A percentile compares a stretch with the other conserved stretches of the same genome.
phyloP scores from a whole-genome alignment of 2,888 invertebrate genomes.

The Phaedon cochleariae region DNA sequence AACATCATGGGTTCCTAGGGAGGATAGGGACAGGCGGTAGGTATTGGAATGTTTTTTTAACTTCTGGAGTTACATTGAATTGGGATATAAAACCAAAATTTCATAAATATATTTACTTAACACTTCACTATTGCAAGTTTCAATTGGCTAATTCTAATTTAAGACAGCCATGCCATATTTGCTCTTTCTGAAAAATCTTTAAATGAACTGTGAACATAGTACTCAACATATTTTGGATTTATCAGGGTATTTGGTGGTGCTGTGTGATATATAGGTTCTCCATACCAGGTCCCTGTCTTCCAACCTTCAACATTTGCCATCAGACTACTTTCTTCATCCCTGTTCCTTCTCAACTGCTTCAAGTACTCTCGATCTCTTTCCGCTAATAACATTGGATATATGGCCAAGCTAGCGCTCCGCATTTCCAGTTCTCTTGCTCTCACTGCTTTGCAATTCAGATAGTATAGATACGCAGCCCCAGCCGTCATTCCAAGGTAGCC shows the following conservation, averaged over 20 bases:
- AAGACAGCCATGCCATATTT: slow-evolving; percentile 64
- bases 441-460: slow-evolving; percentile 65
- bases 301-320: slow-evolving; percentile 93
- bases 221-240: slow-evolving; percentile 74
- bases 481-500: slow-evolving; percentile 69
- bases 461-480: slow-evolving; percentile 68
- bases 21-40: too few relatives aligned
- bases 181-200: slow-evolving; percentile 66
- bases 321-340: slow-evolving; percentile 84
- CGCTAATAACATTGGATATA: slow-evolving; percentile 80
- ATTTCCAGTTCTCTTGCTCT: slow-evolving; percentile 74
- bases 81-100: too few relatives aligned
- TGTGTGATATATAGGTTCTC: slow-evolving; percentile 82
- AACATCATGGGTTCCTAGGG: too few relatives aligned
- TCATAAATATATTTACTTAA: too few relatives aligned
- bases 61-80: too few relatives aligned
- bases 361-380: slow-evolving; percentile 86
- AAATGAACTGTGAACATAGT: slow-evolving; percentile 72
- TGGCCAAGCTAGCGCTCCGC: slow-evolving; percentile 78
- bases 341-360: slow-evolving; percentile 79
- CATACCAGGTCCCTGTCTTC: slow-evolving; percentile 90
- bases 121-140: too few relatives aligned
- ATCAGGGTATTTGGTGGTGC: slow-evolving; percentile 70
- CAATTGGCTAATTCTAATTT: too few relatives aligned
- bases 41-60: too few relatives aligned